phyloP scores from a whole-genome alignment of 1,140 invertebrate genomes.

The Wasmannia auropunctata region DNA sequence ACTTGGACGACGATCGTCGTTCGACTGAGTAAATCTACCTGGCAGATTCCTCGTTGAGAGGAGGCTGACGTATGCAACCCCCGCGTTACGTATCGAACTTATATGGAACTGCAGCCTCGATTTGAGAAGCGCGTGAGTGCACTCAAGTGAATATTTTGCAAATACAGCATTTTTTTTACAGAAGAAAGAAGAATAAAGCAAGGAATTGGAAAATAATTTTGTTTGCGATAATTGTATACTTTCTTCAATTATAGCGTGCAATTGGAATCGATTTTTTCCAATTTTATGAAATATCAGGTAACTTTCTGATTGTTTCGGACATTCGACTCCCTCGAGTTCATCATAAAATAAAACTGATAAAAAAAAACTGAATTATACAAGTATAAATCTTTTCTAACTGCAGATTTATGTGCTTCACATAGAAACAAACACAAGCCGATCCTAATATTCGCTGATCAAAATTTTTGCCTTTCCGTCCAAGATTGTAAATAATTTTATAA shows the following conservation, averaged over 20 bases:
- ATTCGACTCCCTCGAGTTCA: not conserved
- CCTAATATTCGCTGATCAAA: not conserved
- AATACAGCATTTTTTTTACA: not conserved
- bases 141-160: not conserved
- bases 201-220: not conserved
- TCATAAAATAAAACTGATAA: not conserved
- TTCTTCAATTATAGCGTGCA: not conserved
- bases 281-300: not conserved
- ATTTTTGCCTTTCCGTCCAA: not conserved
- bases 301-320: not conserved
- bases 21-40: constrained; percentile 67
- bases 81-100: not conserved
- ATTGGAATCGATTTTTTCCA: not conserved
- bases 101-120: not conserved
- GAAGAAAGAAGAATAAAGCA: not conserved
- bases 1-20: constrained; percentile 48
- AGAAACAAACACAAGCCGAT: not conserved
- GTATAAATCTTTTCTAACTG: not conserved
- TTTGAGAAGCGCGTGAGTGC: not conserved
- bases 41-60: constrained; percentile 41
- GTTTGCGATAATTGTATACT: not conserved
- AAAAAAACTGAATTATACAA: not conserved
- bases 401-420: not conserved
- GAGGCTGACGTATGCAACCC: constrained; percentile 37
- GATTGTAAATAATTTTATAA: not conserved